These are phyloP conservation scores for Gambelia wislizenii DNA, from an alignment of 2,797 vertebrate species.

Conservation along the genomic window DNA sequence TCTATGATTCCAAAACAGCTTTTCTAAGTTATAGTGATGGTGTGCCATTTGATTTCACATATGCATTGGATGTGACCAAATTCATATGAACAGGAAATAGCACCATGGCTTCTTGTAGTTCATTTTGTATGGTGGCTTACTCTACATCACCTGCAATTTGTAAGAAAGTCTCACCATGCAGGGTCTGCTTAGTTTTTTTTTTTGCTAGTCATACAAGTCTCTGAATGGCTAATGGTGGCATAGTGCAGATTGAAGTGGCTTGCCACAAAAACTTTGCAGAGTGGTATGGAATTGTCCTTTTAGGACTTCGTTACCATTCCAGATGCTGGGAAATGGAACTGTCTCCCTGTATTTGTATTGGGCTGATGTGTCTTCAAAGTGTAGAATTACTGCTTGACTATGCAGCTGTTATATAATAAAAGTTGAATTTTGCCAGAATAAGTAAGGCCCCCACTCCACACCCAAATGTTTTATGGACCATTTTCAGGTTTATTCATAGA, in stretches of 20 bases:
- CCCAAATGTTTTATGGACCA: not conserved
- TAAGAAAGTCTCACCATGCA: not conserved
- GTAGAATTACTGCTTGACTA: not conserved
- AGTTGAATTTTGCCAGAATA: conserved; percentile 35
- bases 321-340: not conserved
- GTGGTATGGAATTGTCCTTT: not conserved
- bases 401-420: conserved; percentile 19
- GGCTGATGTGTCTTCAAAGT: conserved; percentile 26
- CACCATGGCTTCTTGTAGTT: not conserved
- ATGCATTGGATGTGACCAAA: not conserved
- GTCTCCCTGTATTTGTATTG: not conserved
- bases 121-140: not conserved
- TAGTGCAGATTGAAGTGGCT: not conserved
- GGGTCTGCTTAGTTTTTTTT: not conserved
- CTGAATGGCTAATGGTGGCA: too few relatives aligned
- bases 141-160: not conserved
- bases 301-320: not conserved
- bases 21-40: too few relatives aligned
- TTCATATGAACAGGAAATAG: not conserved
- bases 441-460: not conserved
- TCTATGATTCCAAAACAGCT: too few relatives aligned
- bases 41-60: not conserved
- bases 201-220: not conserved
- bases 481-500: conserved; percentile 2
- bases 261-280: too few relatives aligned